These are phyloP conservation scores for Trichomalopsis sarcophagae DNA, from an alignment of 1,140 invertebrate genomes.

Conservation along the genomic window DNA sequence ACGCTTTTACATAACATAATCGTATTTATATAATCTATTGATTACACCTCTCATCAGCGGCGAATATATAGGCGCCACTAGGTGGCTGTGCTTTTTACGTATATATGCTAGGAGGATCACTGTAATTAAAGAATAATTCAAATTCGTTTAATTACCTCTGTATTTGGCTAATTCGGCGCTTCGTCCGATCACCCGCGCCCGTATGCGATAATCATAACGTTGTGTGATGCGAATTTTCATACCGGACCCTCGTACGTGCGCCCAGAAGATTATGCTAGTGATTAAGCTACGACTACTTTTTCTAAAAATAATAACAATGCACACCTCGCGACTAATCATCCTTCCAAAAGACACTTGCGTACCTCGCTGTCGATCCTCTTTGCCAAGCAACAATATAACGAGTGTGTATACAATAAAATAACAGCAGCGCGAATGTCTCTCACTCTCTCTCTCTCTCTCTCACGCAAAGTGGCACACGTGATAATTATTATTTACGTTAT, in stretches of 20 bases:
- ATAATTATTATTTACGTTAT: neutral
- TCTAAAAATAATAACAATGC: no score
- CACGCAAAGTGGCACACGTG: neutral
- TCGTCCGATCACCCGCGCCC: neutral
- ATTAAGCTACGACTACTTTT: no score
- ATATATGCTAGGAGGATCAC: conserved; percentile 41
- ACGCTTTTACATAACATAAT: neutral
- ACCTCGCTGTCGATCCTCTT: neutral
- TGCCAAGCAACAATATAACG: neutral
- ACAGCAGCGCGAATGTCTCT: neutral
- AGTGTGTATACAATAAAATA: no score
- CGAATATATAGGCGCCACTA: conserved; percentile 20
- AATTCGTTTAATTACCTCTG: conserved; percentile 42
- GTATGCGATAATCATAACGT: neutral
- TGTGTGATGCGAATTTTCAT: neutral
- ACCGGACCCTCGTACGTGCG: neutral
- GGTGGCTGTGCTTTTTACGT: neutral
- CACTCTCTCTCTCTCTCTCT: neutral
- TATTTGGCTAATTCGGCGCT: conserved; percentile 52
- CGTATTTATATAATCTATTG: neutral
- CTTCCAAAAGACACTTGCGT: no score
- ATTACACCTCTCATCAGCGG: neutral
- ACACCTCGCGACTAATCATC: no score
- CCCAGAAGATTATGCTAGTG: neutral
- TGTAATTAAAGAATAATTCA: conserved; percentile 46